Conservation (phyloP, 2,113 vertebrate genomes). For the Sus scrofa region T2T-Sscrofa CM000815.6:131310501-131311000, state of each 20-base stretch:
- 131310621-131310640: not conserved
- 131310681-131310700: no score
- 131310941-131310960: accelerated
- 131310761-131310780: no score
- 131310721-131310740: no score
- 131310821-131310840: no score
- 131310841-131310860: no score
- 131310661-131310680: no score
- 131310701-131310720: no score
- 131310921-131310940: not conserved
- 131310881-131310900: not conserved
- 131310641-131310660: no score
- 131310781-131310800: no score
- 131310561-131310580: not conserved
- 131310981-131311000: not conserved
- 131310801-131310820: no score
- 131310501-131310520: not conserved
- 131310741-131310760: no score
- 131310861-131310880: no score
- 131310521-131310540: not conserved
- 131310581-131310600: not conserved
- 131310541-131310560: not conserved
- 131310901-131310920: not conserved
- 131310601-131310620: not conserved
- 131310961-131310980: not conserved